These are phyloP conservation scores for Eleginops maclovinus DNA, from an alignment of 2,113 vertebrate genomes.

Conservation along the genomic window DNA sequence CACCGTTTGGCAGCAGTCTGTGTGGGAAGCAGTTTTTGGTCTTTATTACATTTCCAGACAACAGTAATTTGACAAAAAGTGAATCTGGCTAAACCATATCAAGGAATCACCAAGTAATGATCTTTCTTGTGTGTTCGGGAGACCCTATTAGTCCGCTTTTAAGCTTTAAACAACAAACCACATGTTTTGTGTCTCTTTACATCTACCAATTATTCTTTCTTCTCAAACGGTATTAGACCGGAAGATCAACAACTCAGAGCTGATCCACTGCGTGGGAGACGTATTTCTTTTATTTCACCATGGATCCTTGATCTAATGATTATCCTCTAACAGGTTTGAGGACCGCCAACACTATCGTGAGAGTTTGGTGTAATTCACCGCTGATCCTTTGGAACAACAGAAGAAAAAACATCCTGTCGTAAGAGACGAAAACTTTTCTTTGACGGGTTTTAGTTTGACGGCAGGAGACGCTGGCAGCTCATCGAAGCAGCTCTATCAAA, in stretches of 20 bases:
- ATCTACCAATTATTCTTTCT: slow-evolving; percentile 40
- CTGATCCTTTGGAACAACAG: slow-evolving; percentile 2
- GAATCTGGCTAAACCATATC: slow-evolving; percentile 37
- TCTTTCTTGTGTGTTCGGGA: too few relatives aligned
- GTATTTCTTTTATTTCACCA: slow-evolving; percentile 18
- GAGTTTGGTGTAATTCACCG: neutral
- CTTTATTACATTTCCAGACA: neutral
- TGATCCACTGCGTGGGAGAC: slow-evolving; percentile 57
- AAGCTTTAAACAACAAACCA: slow-evolving; percentile 15
- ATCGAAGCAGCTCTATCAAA: neutral
- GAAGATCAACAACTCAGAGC: slow-evolving; percentile 48
- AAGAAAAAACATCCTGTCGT: neutral
- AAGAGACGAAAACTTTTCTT: too few relatives aligned
- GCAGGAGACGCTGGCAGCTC: neutral
- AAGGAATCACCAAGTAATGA: slow-evolving; percentile 17
- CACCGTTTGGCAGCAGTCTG: neutral
- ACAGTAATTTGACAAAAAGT: slow-evolving; percentile 30
- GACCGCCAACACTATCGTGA: slow-evolving; percentile 44
- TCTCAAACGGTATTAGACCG: slow-evolving; percentile 28
- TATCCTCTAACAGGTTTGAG: slow-evolving; percentile 16
- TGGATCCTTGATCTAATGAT: slow-evolving; percentile 44
- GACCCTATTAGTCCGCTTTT: neutral
- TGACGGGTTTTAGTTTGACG: neutral
- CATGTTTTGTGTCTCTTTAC: neutral
- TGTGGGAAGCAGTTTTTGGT: slow-evolving; percentile 49